These are phyloP conservation scores for Achatina immaculata DNA, from an alignment of 1,140 invertebrate genomes.

Conservation along the genomic window DNA sequence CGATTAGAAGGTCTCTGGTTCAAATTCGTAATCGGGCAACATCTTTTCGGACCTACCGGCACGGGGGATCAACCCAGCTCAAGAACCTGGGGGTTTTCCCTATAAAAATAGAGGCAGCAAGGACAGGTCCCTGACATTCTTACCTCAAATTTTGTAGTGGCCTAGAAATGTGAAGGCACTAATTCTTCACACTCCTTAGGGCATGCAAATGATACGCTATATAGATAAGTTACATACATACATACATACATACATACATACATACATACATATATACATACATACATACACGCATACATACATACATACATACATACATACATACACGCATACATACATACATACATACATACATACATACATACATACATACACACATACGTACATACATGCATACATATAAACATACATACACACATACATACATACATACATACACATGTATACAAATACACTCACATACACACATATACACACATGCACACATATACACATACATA, in stretches of 20 bases:
- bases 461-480: too few species aligned
- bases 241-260: conserved; percentile 4
- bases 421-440: not conserved
- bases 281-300: conserved; percentile 8
- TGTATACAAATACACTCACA: too few species aligned
- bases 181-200: too few species aligned
- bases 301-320: not conserved
- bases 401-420: not conserved
- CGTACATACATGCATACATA: conserved; percentile 5
- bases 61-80: not conserved
- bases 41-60: not conserved
- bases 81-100: not conserved
- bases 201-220: too few species aligned
- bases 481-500: not conserved
- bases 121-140: not conserved
- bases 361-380: not conserved
- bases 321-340: not conserved
- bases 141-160: too few species aligned
- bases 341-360: too few species aligned
- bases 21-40: too few species aligned
- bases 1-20: not conserved
- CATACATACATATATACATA: conserved; percentile 16
- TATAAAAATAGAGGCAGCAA: not conserved
- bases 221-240: too few species aligned
- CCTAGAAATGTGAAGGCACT: too few species aligned